Evolutionary conservation across 2,888 invertebrate genomes (phyloP).

Genomic region (Lutraria lutraria): DNA sequence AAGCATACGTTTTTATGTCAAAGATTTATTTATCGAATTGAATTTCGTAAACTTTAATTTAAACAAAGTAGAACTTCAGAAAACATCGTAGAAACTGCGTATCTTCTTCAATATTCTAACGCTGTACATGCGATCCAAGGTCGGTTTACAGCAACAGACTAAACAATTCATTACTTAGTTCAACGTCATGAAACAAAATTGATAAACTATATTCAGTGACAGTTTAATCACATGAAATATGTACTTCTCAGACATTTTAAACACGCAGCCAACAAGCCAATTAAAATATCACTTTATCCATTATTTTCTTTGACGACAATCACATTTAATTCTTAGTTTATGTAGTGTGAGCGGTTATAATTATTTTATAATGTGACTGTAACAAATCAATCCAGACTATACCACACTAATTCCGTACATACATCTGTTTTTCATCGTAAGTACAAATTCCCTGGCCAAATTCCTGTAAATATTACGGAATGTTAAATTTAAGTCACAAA

Average conservation of each 20-base stretch:
- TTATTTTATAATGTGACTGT: not conserved
- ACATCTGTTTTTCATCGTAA: not conserved
- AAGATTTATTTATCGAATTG: too few species aligned
- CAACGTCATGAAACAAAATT: not conserved
- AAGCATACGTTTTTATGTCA: too few species aligned
- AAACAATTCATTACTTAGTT: not conserved
- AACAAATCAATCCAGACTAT: not conserved
- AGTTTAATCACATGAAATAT: not conserved
- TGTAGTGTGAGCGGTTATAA: not conserved
- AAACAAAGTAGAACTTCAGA: not conserved
- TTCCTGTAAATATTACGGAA: not conserved
- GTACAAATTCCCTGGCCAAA: not conserved
- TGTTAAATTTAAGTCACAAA: not conserved
- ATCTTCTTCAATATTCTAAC: not conserved
- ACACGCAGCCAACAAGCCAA: not conserved
- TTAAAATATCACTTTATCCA: not conserved
- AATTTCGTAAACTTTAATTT: too few species aligned
- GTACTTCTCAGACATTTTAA: not conserved
- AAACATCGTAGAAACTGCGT: not conserved
- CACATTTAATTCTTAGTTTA: not conserved
- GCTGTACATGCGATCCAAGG: not conserved
- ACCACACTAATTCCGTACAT: not conserved
- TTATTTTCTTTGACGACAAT: not conserved
- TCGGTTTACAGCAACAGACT: not conserved
- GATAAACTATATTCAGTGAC: not conserved